Conservation (phyloP, 1,140 invertebrate species). For the Temnothorax longispinosus region DNA sequence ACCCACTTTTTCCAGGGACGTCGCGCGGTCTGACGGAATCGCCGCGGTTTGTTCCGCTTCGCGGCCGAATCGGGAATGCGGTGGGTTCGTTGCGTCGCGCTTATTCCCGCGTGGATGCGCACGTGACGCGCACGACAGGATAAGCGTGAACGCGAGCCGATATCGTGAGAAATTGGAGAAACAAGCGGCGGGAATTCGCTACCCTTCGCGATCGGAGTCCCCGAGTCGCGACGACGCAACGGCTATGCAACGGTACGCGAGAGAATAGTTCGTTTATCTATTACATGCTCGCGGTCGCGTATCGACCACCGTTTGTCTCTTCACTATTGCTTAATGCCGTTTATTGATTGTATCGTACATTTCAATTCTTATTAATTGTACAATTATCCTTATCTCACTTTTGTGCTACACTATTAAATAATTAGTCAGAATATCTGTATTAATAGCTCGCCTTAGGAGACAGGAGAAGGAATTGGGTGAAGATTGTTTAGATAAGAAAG, state of each 20-base stretch:
- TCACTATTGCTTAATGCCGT: background rate
- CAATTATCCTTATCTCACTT: background rate
- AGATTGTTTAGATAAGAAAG: too few relatives aligned
- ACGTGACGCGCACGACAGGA: background rate
- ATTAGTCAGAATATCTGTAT: background rate
- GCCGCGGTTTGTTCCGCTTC: conserved; percentile 12
- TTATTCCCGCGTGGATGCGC: background rate
- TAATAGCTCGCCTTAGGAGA: background rate
- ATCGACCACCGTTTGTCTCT: background rate
- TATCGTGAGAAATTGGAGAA: conserved; percentile 5
- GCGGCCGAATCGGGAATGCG: background rate
- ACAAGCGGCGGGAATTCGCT: background rate
- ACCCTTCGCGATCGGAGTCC: background rate
- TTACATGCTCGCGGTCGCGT: background rate
- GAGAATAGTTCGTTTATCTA: background rate
- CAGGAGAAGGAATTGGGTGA: too few relatives aligned
- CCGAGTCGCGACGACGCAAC: background rate
- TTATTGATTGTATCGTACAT: background rate
- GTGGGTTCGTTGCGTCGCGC: background rate
- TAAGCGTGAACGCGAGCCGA: background rate
- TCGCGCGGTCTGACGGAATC: background rate
- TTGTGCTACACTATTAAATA: background rate
- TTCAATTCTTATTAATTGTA: background rate
- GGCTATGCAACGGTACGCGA: background rate
- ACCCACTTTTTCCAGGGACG: conserved; percentile 2